Evolutionary conservation across 1,140 invertebrate genomes (phyloP).

Genomic region (Saccostrea cuccullata): DNA sequence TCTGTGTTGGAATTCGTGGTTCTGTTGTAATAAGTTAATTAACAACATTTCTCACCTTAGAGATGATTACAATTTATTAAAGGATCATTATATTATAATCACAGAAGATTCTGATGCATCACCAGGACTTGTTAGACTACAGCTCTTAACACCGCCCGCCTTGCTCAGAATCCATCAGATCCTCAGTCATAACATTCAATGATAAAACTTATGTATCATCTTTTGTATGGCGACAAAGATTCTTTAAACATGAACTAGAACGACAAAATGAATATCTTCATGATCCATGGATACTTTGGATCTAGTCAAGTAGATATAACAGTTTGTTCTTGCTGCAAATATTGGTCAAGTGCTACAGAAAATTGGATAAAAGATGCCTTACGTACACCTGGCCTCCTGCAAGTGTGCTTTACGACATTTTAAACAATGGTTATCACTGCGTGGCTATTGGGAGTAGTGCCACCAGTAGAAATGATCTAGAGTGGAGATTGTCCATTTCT

Average conservation of each 20-base stretch:
- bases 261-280: neutral
- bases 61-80: no score
- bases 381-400: conserved; percentile 5
- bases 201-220: neutral
- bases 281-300: neutral
- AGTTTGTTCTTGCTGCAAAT: neutral
- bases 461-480: neutral
- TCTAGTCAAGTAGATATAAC: neutral
- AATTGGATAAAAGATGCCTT: neutral
- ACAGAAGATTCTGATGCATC: no score
- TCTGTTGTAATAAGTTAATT: no score
- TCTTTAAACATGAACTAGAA: neutral
- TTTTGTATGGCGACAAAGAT: neutral
- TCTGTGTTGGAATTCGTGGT: no score
- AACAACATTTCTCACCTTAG: no score
- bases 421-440: conserved; percentile 34
- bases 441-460: neutral
- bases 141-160: no score
- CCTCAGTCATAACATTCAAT: no score
- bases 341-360: neutral
- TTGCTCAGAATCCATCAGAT: no score
- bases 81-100: no score
- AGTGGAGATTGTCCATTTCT: conserved; percentile 46
- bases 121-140: no score
- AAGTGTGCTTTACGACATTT: neutral